Base-by-base conservation (phyloP, 2,797 vertebrate genomes). In the Cephalopachus bancanus region DNA sequence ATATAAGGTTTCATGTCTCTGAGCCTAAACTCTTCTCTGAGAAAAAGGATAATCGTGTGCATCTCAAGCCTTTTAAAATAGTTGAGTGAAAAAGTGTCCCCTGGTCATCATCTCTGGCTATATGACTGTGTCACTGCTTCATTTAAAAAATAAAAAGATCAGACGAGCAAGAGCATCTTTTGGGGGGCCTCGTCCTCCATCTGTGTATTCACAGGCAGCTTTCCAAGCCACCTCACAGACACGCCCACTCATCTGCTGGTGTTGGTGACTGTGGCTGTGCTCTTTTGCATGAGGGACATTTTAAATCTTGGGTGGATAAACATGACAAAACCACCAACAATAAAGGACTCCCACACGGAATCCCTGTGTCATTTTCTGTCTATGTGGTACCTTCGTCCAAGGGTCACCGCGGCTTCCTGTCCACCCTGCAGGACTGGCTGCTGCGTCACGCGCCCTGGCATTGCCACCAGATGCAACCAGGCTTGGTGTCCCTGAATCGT, bases 261-360 rank as follows among this genome's bases (percentile, higher is more conserved):
- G 24, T 16, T 0, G 20, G 10, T 7, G 4, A 9, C 0, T 5
- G 11, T 10, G 0, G n/a, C 1, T 5, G 22, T 5, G 53, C 4
- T n/a, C 53, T 86, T 28, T 30, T 26, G 15, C 0, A 2, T 2
- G 20, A 76, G 9, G 33, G 0, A 7, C 15, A 4, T 7, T 49
- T 64, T 49, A 37, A 5, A 33, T 60, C 49, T n/a, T 30, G 53
- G 15, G 30, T 6, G 15, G 3, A 2, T 14, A n/a, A n/a, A 33
- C 28, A 8, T 1, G 14, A 11, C 72, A 57, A 74, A 57, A 4
- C 7, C 75, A 16, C 62, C 28, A 4, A 3, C 1, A 55, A 1
- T 1, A 7, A 8, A 37, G 16, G 30, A 5, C 1, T 33, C 22
- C 65, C 8, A 9, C 30, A 0, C 0, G 3, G 67, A 30, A 22